A percentile compares a stretch with the other conserved stretches of the same genome.
Evolutionary conservation across 2,113 vertebrate genomes (phyloP).

Genomic region (Erpornis zantholeuca): DNA sequence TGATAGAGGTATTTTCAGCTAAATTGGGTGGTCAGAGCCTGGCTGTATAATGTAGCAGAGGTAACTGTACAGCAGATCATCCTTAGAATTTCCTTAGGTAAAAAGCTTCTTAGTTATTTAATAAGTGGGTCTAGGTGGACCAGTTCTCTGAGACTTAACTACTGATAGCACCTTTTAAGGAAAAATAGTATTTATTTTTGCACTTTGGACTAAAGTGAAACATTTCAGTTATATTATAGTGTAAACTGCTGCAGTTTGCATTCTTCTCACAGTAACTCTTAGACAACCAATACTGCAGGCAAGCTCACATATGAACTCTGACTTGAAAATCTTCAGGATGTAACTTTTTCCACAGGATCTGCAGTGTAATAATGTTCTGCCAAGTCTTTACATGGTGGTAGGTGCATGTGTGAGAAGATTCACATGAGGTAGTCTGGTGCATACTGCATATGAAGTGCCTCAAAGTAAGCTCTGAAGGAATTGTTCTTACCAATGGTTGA

Average conservation of each 20-base stretch:
- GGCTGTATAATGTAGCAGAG: background rate
- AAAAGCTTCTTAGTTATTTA: background rate
- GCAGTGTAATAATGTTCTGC: background rate
- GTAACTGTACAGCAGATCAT: background rate
- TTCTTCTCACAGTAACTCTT: background rate
- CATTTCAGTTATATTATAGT: background rate
- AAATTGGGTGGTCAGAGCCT: background rate
- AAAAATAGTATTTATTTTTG: constrained; percentile 50
- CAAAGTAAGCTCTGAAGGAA: background rate
- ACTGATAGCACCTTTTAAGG: constrained; percentile 36
- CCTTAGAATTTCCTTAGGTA: background rate
- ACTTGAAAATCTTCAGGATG: background rate
- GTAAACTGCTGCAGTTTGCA: background rate
- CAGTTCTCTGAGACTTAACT: constrained; percentile 17
- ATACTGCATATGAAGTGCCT: constrained; percentile 33
- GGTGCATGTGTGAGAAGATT: background rate
- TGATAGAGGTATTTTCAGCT: background rate
- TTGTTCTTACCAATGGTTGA: background rate
- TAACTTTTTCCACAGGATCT: background rate
- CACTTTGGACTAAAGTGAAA: constrained; percentile 42
- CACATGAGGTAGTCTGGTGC: constrained; percentile 1
- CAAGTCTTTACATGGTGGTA: background rate
- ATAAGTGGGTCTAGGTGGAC: background rate
- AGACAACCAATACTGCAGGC: background rate
- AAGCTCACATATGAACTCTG: background rate